Evolutionary conservation across 2,113 vertebrate species (phyloP).

Genomic region (Xiphorhynchus elegans): DNA sequence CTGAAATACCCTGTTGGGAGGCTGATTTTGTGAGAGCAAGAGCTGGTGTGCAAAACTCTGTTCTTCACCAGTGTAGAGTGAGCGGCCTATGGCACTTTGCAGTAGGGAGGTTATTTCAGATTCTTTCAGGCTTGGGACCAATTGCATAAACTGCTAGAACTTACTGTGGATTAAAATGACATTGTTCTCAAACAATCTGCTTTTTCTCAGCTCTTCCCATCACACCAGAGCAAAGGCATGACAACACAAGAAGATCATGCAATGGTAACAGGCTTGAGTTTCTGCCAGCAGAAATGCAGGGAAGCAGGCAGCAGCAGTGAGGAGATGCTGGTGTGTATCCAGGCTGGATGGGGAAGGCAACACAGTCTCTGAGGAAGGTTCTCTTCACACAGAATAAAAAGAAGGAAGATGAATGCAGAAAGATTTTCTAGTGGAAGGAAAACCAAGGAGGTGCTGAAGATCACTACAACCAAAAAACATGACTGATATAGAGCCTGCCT

Average conservation of each 20-base stretch:
- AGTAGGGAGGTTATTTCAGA: not conserved
- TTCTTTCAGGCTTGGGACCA: not conserved
- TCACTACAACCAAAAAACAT: not conserved
- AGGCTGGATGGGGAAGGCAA: not conserved
- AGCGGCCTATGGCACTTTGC: rapidly evolving
- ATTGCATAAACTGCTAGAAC: not conserved
- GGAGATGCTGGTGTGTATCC: not conserved
- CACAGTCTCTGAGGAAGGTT: not conserved
- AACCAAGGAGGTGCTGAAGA: not conserved
- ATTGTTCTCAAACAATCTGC: not conserved
- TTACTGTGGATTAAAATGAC: not conserved
- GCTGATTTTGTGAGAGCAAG: not conserved
- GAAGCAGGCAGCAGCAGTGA: not conserved
- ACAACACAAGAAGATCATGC: not conserved
- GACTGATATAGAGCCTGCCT: not conserved
- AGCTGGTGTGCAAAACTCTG: not conserved
- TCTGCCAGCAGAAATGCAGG: not conserved
- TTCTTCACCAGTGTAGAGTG: not conserved
- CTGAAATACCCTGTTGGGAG: not conserved
- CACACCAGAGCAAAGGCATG: not conserved
- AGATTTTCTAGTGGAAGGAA: not conserved
- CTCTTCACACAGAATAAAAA: not conserved
- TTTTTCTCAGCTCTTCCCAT: not conserved
- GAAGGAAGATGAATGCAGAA: not conserved
- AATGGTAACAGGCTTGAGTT: not conserved